A percentile compares a stretch with the other conserved stretches of the same genome.
Conservation (phyloP, 2,888 invertebrate species). For the Amblyjoppa proteus region DNA sequence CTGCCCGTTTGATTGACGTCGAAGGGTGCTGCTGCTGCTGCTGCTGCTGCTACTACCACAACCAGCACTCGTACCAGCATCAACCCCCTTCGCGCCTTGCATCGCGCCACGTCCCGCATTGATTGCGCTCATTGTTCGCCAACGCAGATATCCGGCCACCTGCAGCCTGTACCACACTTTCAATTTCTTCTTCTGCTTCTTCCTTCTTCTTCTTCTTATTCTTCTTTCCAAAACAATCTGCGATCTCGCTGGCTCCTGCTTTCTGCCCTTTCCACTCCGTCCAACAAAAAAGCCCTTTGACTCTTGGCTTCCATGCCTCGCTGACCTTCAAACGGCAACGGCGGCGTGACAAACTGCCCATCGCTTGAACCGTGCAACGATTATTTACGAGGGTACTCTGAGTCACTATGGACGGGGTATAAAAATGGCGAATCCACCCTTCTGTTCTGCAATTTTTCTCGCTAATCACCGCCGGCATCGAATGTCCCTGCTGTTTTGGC, state of each 20-base stretch:
- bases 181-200: constrained; percentile 18
- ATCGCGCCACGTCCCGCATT: constrained; percentile 76
- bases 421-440: constrained; percentile 65
- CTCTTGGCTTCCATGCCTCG: constrained; percentile 17
- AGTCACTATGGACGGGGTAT: constrained; percentile 42
- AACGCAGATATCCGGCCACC: constrained; percentile 76
- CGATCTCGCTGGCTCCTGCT: constrained; percentile 52
- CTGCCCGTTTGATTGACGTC: constrained; percentile 81
- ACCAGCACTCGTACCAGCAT: constrained; percentile 42
- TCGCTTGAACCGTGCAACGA: constrained; percentile 54
- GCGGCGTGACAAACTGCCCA: constrained; percentile 59
- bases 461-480: too few species aligned
- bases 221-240: constrained; percentile 48
- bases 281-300: constrained; percentile 56
- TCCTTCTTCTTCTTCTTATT: not conserved
- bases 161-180: constrained; percentile 48
- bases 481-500: too few species aligned
- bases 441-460: constrained; percentile 7
- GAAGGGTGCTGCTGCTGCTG: constrained; percentile 73
- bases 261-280: constrained; percentile 44
- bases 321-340: constrained; percentile 46
- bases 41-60: constrained; percentile 50
- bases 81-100: constrained; percentile 45
- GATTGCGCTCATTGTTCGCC: constrained; percentile 83
- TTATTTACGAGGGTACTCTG: constrained; percentile 57